Conservation (phyloP, 2,113 vertebrate genomes). For the Martes martes region DNA sequence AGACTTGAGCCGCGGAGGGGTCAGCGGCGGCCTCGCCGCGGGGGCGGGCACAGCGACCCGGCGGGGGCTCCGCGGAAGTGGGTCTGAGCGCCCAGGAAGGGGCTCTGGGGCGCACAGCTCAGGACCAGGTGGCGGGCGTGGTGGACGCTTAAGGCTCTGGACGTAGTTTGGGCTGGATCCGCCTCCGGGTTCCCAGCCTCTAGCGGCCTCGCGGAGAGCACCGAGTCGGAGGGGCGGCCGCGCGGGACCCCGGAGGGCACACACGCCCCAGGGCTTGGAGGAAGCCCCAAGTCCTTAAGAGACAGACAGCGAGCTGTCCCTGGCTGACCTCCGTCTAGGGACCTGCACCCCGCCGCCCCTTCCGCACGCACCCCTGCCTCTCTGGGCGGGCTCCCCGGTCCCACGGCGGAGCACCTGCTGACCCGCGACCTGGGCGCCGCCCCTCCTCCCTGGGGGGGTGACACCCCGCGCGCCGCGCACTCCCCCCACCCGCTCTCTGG, state of each 20-base stretch:
- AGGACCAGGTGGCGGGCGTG: accelerated
- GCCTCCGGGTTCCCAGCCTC: not conserved
- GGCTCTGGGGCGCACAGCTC: not conserved
- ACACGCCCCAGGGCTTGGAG: not conserved
- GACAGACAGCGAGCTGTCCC: not conserved
- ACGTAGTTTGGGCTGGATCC: not conserved
- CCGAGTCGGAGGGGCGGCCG: not conserved
- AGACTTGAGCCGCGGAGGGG: too few species aligned
- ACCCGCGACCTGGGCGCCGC: not conserved
- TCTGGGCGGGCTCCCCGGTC: accelerated
- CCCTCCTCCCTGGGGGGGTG: not conserved
- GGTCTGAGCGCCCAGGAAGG: too few species aligned
- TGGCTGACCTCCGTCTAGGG: not conserved
- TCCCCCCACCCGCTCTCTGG: not conserved
- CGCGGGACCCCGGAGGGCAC: not conserved
- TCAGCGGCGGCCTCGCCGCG: too few species aligned
- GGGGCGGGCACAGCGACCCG: too few species aligned
- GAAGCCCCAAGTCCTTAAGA: not conserved
- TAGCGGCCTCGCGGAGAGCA: accelerated
- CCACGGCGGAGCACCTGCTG: not conserved
- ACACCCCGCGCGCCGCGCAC: not conserved
- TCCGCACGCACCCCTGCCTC: too few species aligned
- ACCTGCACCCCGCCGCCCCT: too few species aligned
- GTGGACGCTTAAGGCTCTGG: not conserved
- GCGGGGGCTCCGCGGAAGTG: not conserved